These are phyloP conservation scores for Sialis fuliginosa DNA, from an alignment of 2,888 invertebrate genomes.

Conservation along the genomic window DNA sequence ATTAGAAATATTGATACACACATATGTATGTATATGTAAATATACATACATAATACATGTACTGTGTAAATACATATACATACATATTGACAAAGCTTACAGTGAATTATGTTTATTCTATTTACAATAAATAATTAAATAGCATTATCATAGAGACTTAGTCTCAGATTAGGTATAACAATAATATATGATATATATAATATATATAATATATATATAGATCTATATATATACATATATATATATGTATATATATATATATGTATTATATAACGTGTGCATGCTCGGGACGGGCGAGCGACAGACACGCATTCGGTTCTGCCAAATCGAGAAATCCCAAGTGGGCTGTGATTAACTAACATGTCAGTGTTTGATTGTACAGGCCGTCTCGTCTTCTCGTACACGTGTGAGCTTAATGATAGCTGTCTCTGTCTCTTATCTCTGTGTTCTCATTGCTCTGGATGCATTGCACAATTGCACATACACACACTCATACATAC, in stretches of 20 bases:
- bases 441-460: too few relatives aligned
- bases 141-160: neutral
- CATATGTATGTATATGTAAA: neutral
- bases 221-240: neutral
- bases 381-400: conserved; percentile 46
- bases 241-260: conserved; percentile 5
- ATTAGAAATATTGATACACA: conserved; percentile 5
- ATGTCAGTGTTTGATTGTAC: conserved; percentile 49
- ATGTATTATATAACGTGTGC: neutral
- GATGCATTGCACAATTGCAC: too few relatives aligned
- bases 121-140: neutral
- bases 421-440: too few relatives aligned
- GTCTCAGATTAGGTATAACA: neutral
- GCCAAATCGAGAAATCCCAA: conserved; percentile 47
- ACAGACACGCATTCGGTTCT: conserved; percentile 13
- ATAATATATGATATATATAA: neutral
- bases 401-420: conserved; percentile 12
- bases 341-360: conserved; percentile 60
- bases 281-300: neutral
- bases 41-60: neutral
- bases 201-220: neutral
- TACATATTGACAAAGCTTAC: conserved; percentile 4
- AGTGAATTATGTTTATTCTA: conserved; percentile 4
- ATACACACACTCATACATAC: too few relatives aligned
- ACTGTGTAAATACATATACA: neutral